A percentile compares a stretch with the other conserved stretches of the same genome.
Evolutionary conservation across 2,888 invertebrate species (phyloP).

Genomic region (Drosophila atroscutellata): DNA sequence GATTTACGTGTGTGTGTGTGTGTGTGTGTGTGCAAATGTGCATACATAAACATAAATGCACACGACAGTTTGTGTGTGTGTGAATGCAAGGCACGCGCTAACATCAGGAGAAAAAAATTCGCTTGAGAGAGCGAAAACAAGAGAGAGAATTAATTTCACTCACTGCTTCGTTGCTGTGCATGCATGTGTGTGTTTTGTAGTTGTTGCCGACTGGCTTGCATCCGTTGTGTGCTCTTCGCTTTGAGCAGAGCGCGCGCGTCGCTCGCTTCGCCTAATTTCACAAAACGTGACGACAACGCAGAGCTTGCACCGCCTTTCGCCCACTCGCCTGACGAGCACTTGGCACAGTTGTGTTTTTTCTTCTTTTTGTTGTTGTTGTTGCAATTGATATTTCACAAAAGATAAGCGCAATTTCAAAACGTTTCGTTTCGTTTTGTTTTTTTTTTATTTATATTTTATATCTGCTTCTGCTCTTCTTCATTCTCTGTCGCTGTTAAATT

Average conservation of each 20-base stretch:
- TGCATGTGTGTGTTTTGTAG: background rate
- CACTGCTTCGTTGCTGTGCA: slow-evolving; percentile 15
- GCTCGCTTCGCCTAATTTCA: slow-evolving; percentile 71
- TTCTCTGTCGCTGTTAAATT: slow-evolving; percentile 43
- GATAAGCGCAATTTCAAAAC: slow-evolving; percentile 76
- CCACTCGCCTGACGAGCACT: slow-evolving; percentile 40
- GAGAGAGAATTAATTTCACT: slow-evolving; percentile 41
- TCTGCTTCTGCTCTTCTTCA: slow-evolving; percentile 27
- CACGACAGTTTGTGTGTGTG: background rate
- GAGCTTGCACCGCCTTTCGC: slow-evolving; percentile 12
- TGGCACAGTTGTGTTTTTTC: slow-evolving; percentile 48
- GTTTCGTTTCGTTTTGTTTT: slow-evolving; percentile 49
- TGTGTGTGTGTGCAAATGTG: slow-evolving; percentile 14
- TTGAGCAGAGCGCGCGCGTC: slow-evolving; percentile 49
- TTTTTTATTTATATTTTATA: slow-evolving; percentile 12
- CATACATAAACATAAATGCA: background rate
- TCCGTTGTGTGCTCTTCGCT: slow-evolving; percentile 25
- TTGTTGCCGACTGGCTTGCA: slow-evolving; percentile 41
- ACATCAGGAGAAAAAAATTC: slow-evolving; percentile 13
- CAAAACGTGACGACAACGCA: slow-evolving; percentile 74
- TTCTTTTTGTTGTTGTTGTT: slow-evolving; percentile 41
- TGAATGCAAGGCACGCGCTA: slow-evolving; percentile 60
- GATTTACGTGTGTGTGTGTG: slow-evolving; percentile 19
- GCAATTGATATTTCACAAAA: slow-evolving; percentile 78
- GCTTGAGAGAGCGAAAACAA: slow-evolving; percentile 25